Evolutionary conservation across 2,797 vertebrate genomes (phyloP).

Genomic region (Acanthiza pusilla): DNA sequence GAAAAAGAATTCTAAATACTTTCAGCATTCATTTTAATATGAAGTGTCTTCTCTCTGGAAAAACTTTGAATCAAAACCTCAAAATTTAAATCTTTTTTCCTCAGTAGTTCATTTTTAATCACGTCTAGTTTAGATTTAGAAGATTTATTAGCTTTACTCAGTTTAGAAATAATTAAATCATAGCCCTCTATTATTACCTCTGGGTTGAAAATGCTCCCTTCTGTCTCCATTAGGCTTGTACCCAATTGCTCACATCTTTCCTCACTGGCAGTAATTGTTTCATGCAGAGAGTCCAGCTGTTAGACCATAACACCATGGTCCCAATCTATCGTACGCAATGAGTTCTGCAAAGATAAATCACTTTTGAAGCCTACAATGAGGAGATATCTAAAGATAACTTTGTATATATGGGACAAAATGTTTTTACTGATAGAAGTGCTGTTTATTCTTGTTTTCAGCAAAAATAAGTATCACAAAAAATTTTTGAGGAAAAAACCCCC

Average conservation of each 20-base stretch:
- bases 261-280: slow-evolving; percentile 53
- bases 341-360: slow-evolving; percentile 1
- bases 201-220: slow-evolving; percentile 13
- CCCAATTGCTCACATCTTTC: slow-evolving; percentile 43
- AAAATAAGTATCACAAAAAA: background rate
- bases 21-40: background rate
- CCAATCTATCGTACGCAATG: slow-evolving; percentile 16
- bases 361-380: slow-evolving; percentile 3
- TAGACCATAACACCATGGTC: slow-evolving; percentile 9
- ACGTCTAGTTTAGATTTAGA: slow-evolving; percentile 23
- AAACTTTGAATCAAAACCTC: background rate
- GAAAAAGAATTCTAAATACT: background rate
- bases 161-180: slow-evolving; percentile 48
- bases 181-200: slow-evolving; percentile 19
- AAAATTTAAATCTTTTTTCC: background rate
- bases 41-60: background rate
- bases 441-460: background rate
- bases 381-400: background rate
- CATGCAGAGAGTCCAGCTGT: slow-evolving; percentile 48
- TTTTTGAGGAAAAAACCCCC: background rate
- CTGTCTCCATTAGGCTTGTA: slow-evolving; percentile 51
- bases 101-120: slow-evolving; percentile 19
- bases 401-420: background rate
- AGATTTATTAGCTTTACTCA: slow-evolving; percentile 13
- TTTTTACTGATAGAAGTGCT: background rate